Conservation (phyloP, 2,113 vertebrate species). For the Hippocampus guttulatus region DNA sequence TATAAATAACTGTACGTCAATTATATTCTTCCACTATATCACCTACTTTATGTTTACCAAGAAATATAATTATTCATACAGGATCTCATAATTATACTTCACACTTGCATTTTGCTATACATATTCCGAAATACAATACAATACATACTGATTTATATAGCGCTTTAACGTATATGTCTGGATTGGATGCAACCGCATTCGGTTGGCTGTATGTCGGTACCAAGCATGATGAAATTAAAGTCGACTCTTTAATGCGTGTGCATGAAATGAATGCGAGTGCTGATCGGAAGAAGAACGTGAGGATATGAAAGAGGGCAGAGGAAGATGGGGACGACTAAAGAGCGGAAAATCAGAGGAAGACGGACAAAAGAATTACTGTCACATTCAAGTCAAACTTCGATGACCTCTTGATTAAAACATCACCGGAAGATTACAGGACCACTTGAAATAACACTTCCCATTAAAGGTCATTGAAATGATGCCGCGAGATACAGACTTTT, state of each 20-base stretch:
- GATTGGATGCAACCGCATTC: not conserved
- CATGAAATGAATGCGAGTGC: slow-evolving; percentile 22
- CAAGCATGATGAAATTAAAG: not conserved
- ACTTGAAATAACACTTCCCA: slow-evolving; percentile 26
- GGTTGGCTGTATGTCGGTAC: not conserved
- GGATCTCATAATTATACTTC: not conserved
- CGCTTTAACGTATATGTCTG: not conserved
- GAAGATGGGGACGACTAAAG: slow-evolving; percentile 5
- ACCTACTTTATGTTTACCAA: not conserved
- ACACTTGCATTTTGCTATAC: not conserved
- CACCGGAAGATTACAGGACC: slow-evolving; percentile 11
- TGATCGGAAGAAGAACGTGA: slow-evolving; percentile 20
- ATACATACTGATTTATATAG: no score
- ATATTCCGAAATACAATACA: not conserved
- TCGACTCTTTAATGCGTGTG: not conserved
- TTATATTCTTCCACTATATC: not conserved
- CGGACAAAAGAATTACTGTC: slow-evolving; percentile 4
- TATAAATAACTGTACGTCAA: no score
- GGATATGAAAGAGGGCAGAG: slow-evolving; percentile 3
- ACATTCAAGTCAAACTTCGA: slow-evolving; percentile 10
- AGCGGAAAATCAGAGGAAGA: not conserved
- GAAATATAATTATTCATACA: not conserved
- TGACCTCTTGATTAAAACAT: slow-evolving; percentile 14
- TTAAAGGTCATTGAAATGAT: slow-evolving; percentile 27
- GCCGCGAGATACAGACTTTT: slow-evolving; percentile 16